Evolutionary conservation across 2,888 invertebrate species (phyloP), one percentile per base, ranked within the genome.

Genomic region (Eubasilissa splendida): DNA sequence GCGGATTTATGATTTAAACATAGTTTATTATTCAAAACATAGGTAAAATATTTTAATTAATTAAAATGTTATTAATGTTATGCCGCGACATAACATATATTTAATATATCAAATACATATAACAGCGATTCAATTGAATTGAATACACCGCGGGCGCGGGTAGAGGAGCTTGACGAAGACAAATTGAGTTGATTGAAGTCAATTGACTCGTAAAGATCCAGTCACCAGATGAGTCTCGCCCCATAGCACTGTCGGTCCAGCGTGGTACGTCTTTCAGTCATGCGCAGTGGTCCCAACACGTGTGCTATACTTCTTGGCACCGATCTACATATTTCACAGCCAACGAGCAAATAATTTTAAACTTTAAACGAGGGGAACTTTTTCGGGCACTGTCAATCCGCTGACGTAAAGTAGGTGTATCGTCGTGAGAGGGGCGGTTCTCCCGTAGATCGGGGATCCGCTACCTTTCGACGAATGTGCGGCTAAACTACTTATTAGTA

Each of bases 101-200:
- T 4, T 7, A 42, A 42, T 42, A 42, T 2, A 42, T 2, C 42
- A 42, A 42, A 42, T 42, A 42, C 42, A 42, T 42, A 42, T 42
- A 42, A 42, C 4, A 9, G 58, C 58, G 58, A 58, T 58, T 58
- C 58, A 4, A 58, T 58, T 9, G 9, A 58, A 58, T n/a, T 4
- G n/a, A 58, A 58, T 4, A 1, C 58, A 10, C 3, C 9, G 1
- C 58, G 58, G 58, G 58, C n/a, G 68, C 50, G 70, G 53, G 54
- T 54, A 54, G 54, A 14, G 70, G 14, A 53, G 70, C 70, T 70
- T 70, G 70, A 70, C 54, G 70, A 70, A 70, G 70, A 52, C 66
- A 66, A 82, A 82, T 82, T 82, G 80, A 68, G 74, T 76, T 80
- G 75, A 82, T 70, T 82, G 80, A 80, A 80, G 75, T 70, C 82